Conservation (phyloP, 2,888 invertebrate species). For the Crioceris asparagi region DNA sequence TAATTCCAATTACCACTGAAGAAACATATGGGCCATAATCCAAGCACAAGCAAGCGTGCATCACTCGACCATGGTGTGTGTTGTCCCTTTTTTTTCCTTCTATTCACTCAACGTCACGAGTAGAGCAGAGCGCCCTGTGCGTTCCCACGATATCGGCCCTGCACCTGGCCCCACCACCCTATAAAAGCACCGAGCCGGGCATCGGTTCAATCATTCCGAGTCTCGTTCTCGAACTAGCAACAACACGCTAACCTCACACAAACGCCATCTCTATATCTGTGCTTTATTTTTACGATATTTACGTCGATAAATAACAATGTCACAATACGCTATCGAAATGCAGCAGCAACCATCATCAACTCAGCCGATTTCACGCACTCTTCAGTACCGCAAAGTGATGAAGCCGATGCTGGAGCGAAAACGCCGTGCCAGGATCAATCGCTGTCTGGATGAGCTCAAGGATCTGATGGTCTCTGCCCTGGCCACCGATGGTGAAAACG, state of each 20-base stretch:
- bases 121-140: constrained; percentile 10
- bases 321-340: constrained; percentile 14
- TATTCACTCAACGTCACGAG: constrained; percentile 8
- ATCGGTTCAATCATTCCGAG: constrained; percentile 38
- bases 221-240: constrained; percentile 30
- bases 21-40: constrained; percentile 15
- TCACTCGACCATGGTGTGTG: too few relatives aligned
- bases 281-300: constrained; percentile 29
- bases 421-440: constrained; percentile 79
- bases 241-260: constrained; percentile 13
- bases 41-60: too few relatives aligned
- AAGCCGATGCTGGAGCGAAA: constrained; percentile 85
- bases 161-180: constrained; percentile 13
- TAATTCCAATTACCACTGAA: constrained; percentile 4
- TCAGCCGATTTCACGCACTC: constrained; percentile 68
- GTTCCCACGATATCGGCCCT: constrained; percentile 21
- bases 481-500: constrained; percentile 80
- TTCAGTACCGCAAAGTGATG: constrained; percentile 91
- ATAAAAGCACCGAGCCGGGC: constrained; percentile 26
- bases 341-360: constrained; percentile 2
- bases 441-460: constrained; percentile 80
- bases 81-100: constrained; percentile 14
- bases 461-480: constrained; percentile 79
- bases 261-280: constrained; percentile 32
- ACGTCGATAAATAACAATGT: constrained; percentile 22